A percentile compares a stretch with the other conserved stretches of the same genome.
Evolutionary conservation across 2,888 invertebrate genomes (phyloP).

Genomic region (Apodemia mormo): DNA sequence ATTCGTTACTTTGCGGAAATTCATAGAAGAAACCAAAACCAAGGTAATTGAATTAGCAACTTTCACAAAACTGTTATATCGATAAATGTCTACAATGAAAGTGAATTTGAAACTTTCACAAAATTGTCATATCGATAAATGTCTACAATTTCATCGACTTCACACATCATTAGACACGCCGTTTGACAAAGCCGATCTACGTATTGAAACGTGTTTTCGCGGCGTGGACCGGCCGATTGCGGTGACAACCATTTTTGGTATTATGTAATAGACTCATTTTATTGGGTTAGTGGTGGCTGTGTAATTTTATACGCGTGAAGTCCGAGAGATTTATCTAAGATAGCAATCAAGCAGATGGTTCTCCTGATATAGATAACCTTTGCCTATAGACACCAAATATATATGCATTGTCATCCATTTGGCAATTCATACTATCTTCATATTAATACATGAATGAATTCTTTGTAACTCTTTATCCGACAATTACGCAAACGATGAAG

Average conservation of each 20-base stretch:
- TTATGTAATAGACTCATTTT: neutral
- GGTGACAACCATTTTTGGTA: neutral
- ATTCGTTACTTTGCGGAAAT: too few relatives aligned
- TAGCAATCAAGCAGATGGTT: too few relatives aligned
- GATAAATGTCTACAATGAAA: neutral
- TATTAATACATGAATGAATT: too few relatives aligned
- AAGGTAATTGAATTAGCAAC: too few relatives aligned
- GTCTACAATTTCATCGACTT: neutral
- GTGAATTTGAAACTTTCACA: neutral
- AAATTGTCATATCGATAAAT: neutral
- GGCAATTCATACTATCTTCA: too few relatives aligned
- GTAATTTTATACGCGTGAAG: neutral
- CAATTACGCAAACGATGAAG: too few relatives aligned
- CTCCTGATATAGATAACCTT: too few relatives aligned
- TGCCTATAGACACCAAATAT: too few relatives aligned
- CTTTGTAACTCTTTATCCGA: too few relatives aligned
- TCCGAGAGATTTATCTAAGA: neutral
- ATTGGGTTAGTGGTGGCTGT: neutral
- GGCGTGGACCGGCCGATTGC: neutral
- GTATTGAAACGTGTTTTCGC: constrained; percentile 28
- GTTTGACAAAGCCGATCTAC: constrained; percentile 20
- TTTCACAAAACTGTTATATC: neutral
- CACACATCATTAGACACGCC: constrained; percentile 21
- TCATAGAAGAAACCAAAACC: too few relatives aligned
- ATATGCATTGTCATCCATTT: too few relatives aligned